Conservation (phyloP, 2,888 invertebrate genomes). For the Ceriagrion tenellum region DNA sequence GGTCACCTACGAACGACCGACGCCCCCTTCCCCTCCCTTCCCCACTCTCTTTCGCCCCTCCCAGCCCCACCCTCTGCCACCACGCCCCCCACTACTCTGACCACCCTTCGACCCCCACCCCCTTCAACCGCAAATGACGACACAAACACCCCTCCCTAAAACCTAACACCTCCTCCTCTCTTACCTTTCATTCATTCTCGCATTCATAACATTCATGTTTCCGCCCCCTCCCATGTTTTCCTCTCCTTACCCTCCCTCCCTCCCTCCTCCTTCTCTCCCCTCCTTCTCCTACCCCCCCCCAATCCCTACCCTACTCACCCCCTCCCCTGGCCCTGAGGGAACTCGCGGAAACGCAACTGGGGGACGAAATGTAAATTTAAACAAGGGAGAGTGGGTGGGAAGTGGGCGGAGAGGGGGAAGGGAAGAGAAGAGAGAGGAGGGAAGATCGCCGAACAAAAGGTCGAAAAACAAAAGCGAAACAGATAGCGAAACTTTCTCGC, state of each 20-base stretch:
- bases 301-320: too few relatives aligned
- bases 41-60: too few relatives aligned
- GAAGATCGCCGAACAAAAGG: constrained; percentile 18
- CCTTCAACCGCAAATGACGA: too few relatives aligned
- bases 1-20: too few relatives aligned
- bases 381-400: not conserved
- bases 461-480: constrained; percentile 18
- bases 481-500: constrained; percentile 18
- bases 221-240: not conserved
- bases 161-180: not conserved
- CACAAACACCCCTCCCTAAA: not conserved
- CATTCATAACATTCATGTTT: not conserved
- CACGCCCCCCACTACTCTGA: too few relatives aligned
- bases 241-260: not conserved
- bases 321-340: too few relatives aligned
- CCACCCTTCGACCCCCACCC: too few relatives aligned
- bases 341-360: too few relatives aligned
- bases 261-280: too few relatives aligned
- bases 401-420: not conserved
- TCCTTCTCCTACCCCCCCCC: too few relatives aligned
- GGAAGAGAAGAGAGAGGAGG: not conserved
- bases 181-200: not conserved
- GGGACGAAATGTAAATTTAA: not conserved
- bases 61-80: too few relatives aligned
- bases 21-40: too few relatives aligned